Base-by-base conservation (phyloP, 2,888 invertebrate genomes). In the Cephus rjabovi region DNA sequence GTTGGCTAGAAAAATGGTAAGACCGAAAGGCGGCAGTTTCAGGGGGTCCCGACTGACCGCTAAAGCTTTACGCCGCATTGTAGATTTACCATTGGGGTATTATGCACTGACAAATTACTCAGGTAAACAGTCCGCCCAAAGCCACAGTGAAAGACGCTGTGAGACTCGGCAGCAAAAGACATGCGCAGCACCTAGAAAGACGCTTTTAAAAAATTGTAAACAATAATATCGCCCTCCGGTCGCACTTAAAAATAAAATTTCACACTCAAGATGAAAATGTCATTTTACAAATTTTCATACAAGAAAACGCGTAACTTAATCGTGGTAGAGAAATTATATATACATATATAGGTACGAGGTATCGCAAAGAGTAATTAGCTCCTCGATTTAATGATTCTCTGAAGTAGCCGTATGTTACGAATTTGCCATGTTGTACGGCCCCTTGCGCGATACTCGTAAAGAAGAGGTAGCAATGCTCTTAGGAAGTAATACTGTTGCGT, bases 401-500 rank as follows among this genome's bases (percentile, higher is more conserved):
- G 81, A 82, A 90, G 83, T 77, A 83, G 84, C 91, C 91, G 90
- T 91, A 91, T 91, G 91, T 89, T 88, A 84, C 85, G 81, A 85
- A 86, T 89, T 88, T 81, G n/a, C 30, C 79, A 77, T 82, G 34
- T 77, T 56, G 73, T 75, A 4, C 37, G 56, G 71, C 76, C 75
- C 80, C 80, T 79, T 70, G n/a, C 70, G 35, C 23, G 75, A 75
- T 81, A 73, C 76, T 6, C 15, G 75, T 78, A 31, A 75, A 73
- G 77, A 87, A 83, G 84, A 86, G 86, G 84, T 83, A 81, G 80
- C 77, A 80, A 82, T 79, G 40, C 87, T 84, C 82, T 83, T 79
- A 83, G 81, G 79, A 84, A 87, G 87, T 86, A 90, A 90, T 88
- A 90, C 87, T 88, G 89, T 90, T 88, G 88, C 90, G 87, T 89